Conservation (phyloP, 2,797 vertebrate species). For the Sphaeramia orbicularis region DNA sequence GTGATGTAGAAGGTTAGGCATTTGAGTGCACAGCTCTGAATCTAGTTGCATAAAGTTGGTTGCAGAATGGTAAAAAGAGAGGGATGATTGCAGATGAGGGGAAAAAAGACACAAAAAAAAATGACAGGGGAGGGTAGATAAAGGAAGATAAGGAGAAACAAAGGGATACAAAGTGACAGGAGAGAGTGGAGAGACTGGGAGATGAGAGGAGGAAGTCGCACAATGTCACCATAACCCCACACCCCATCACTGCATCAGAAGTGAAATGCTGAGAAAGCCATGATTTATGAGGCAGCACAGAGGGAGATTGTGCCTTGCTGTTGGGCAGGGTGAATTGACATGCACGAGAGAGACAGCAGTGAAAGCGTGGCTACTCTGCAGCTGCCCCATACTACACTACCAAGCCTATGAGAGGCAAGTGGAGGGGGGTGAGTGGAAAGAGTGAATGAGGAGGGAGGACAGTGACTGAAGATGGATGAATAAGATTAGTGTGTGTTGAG, state of each 20-base stretch:
- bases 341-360: slow-evolving; percentile 71
- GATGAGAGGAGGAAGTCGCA: slow-evolving; percentile 24
- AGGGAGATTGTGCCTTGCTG: slow-evolving; percentile 79
- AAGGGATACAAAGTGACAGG: slow-evolving; percentile 15
- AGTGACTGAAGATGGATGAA: slow-evolving; percentile 63
- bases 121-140: not conserved
- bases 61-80: not conserved
- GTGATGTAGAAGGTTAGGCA: not conserved
- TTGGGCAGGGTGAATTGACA: slow-evolving; percentile 78
- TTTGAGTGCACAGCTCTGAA: slow-evolving; percentile 1
- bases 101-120: not conserved
- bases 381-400: slow-evolving; percentile 75
- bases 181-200: slow-evolving; percentile 9
- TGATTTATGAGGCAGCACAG: slow-evolving; percentile 82
- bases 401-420: slow-evolving; percentile 43
- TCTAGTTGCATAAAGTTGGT: slow-evolving; percentile 16
- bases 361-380: slow-evolving; percentile 74
- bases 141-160: slow-evolving; percentile 20
- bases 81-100: slow-evolving; percentile 12
- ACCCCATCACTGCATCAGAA: slow-evolving; percentile 47
- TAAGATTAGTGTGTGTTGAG: slow-evolving; percentile 57
- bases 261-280: slow-evolving; percentile 65
- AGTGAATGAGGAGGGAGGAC: slow-evolving; percentile 61
- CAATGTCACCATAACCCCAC: slow-evolving; percentile 38
- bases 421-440: slow-evolving; percentile 34